These are phyloP conservation scores for Megaleporinus macrocephalus DNA, from an alignment of 2,113 vertebrate genomes.

Conservation along the genomic window DNA sequence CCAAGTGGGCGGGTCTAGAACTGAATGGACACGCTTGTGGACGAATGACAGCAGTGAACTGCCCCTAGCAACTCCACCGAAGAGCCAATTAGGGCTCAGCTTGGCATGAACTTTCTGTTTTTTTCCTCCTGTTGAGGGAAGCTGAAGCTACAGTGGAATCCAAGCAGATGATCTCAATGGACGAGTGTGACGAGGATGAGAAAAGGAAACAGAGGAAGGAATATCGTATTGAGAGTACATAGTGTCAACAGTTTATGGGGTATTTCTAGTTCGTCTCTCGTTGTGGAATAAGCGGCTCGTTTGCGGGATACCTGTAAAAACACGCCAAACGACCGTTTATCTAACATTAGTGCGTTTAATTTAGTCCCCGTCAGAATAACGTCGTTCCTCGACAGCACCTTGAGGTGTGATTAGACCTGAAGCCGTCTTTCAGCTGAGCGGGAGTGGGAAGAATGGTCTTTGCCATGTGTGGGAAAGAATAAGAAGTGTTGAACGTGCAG, in stretches of 20 bases:
- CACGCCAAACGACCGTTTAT: background rate
- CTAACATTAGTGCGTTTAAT: constrained; percentile 1
- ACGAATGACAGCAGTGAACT: constrained; percentile 56
- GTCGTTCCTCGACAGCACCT: constrained; percentile 56
- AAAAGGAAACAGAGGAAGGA: constrained; percentile 26
- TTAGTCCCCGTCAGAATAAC: constrained; percentile 31
- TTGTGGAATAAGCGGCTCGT: background rate
- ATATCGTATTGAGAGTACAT: background rate
- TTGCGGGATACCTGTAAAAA: background rate
- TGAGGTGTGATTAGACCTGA: background rate
- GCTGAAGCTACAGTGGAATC: constrained; percentile 43
- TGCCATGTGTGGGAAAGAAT: background rate
- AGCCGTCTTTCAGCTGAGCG: background rate
- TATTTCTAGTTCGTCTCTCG: background rate
- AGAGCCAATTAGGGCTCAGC: constrained; percentile 58
- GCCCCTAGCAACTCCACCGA: constrained; percentile 69
- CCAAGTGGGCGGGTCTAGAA: constrained; percentile 33
- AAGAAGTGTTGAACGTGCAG: background rate
- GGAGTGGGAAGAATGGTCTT: background rate
- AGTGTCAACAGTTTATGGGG: background rate
- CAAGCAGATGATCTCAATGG: constrained; percentile 27
- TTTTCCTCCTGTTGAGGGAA: constrained; percentile 22
- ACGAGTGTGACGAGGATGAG: constrained; percentile 26
- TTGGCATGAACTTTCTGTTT: constrained; percentile 27
- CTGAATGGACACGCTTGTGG: constrained; percentile 52